These are phyloP conservation scores for Chanos chanos DNA, from an alignment of 2,797 vertebrate genomes.

Conservation along the genomic window DNA sequence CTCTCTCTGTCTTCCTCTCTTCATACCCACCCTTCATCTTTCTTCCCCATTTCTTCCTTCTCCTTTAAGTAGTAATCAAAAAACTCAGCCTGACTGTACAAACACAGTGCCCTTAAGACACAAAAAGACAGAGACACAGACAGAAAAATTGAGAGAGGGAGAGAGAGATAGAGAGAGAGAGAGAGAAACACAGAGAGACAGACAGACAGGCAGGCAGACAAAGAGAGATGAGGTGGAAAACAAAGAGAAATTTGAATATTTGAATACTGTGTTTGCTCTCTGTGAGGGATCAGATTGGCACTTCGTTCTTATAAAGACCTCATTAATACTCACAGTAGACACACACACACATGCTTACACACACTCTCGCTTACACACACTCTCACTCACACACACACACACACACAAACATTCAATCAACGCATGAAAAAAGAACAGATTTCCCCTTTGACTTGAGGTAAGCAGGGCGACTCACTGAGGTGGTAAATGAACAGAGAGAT, in stretches of 20 bases:
- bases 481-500: too few relatives aligned
- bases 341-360: constrained; percentile 9
- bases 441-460: not conserved
- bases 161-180: not conserved
- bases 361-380: not conserved
- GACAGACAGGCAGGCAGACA: constrained; percentile 2
- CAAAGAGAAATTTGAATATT: constrained; percentile 30
- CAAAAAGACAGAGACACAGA: too few relatives aligned
- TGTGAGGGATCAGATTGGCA: constrained; percentile 33
- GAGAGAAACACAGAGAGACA: not conserved
- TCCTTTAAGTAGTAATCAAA: too few relatives aligned
- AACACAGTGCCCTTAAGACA: too few relatives aligned
- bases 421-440: too few relatives aligned
- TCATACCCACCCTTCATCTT: not conserved
- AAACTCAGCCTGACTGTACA: too few relatives aligned
- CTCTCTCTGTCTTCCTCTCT: not conserved
- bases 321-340: constrained; percentile 24
- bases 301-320: constrained; percentile 34
- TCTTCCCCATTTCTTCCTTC: too few relatives aligned
- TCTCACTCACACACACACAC: not conserved
- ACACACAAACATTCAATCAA: too few relatives aligned
- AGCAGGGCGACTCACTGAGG: constrained; percentile 4
- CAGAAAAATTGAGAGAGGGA: too few relatives aligned
- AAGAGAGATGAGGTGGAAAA: constrained; percentile 16
- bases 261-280: constrained; percentile 36